These are phyloP conservation scores for Aplysina aerophoba DNA, from an alignment of 37 sponge, comb jelly and placozoan genomes.

Conservation along the genomic window DNA sequence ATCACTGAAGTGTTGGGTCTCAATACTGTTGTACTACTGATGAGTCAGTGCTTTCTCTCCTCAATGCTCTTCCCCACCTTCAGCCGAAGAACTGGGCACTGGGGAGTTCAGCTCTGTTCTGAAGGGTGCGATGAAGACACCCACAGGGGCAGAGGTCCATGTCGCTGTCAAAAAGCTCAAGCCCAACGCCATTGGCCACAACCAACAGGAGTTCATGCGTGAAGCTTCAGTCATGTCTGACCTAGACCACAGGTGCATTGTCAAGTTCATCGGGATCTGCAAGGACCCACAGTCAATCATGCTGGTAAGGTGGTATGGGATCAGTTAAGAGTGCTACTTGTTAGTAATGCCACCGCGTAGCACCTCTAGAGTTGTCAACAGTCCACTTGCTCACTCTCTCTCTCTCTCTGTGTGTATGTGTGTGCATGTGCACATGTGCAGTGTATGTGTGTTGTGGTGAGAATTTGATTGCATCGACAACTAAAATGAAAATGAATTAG, in stretches of 20 bases:
- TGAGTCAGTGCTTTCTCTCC: neutral
- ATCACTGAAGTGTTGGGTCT: neutral
- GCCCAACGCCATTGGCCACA: constrained; percentile 78
- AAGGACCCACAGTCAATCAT: constrained; percentile 66
- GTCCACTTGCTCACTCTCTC: too few species aligned
- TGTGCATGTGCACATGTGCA: too few species aligned
- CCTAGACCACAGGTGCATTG: constrained; percentile 92
- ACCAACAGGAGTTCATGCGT: constrained; percentile 89
- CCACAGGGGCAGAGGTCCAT: constrained; percentile 66
- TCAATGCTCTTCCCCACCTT: neutral
- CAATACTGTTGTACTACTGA: neutral
- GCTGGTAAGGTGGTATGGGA: constrained; percentile 56
- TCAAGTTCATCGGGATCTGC: constrained; percentile 89
- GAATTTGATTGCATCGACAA: too few species aligned
- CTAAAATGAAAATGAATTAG: too few species aligned
- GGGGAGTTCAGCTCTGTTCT: constrained; percentile 94
- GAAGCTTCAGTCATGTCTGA: constrained; percentile 90
- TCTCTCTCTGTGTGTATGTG: too few species aligned
- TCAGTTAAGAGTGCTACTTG: too few species aligned
- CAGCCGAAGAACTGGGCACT: constrained; percentile 72
- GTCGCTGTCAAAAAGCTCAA: constrained; percentile 92
- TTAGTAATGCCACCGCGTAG: too few species aligned
- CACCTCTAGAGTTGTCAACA: too few species aligned
- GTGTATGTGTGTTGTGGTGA: too few species aligned
- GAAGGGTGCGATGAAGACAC: constrained; percentile 58